Evolutionary conservation across 2,888 invertebrate genomes (phyloP), one percentile per base, ranked within the genome.

Genomic region (Syritta pipiens): DNA sequence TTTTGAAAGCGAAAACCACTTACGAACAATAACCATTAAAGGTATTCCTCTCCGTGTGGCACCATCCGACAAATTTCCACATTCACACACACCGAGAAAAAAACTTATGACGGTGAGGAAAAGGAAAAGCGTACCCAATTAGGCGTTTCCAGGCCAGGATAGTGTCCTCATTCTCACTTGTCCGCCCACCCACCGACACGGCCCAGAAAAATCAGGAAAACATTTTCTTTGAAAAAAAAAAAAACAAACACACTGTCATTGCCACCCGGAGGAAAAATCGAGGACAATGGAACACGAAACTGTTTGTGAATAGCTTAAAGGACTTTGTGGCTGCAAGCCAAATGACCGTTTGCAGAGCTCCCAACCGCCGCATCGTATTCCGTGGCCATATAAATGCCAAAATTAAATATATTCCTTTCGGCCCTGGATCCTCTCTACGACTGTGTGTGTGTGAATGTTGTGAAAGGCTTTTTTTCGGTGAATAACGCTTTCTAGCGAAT

Each of bases 321-420:
- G 37, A 67, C 46, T 48, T 48, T 55, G 67, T 67, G 67, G 67
- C 55, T 48, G 37, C 55, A 55, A 57, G 67, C 67, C 67, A 67
- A 67, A 55, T 67, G 55, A 67, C 37, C 67, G 10, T 55, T 48
- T 53, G 53, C 20, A 32, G 26, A 26, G 42, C 19, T 19, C 7
- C 30, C 17, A 28, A 35, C 4, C 14, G n/a, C 26, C 17, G 14
- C 51, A 32, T 35, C 7, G 26, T 30, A 20, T 24, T 10, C 42
- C 32, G 63, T 32, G 51, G 42, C 42, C 63, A 32, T 19, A 51
- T 32, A 22, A 63, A 51, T 40, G 49, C 49, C 40, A 51, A 51
- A 51, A 65, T 63, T 42, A 20, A 51, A 49, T 49, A 49, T 48
- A 28, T 40, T 49, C 40, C 14, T 32, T 30, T 32, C 46, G 37